Conservation (phyloP, 2,888 invertebrate species). For the Trypoxylon attenuatum region DNA sequence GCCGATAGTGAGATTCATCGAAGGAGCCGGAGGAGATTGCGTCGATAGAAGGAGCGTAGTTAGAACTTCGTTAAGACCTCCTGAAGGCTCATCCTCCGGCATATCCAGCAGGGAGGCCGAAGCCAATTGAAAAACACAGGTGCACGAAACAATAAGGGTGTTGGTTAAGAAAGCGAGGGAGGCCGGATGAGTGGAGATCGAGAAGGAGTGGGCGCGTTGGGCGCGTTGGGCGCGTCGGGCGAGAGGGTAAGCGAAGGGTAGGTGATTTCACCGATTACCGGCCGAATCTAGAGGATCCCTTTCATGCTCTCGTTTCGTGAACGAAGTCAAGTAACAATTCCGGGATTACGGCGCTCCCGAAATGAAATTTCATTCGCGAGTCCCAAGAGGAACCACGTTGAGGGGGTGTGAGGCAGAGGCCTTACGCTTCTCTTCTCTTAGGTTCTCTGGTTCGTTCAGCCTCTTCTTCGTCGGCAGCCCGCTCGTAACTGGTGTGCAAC, state of each 20-base stretch:
- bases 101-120: slow-evolving; percentile 20
- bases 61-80: slow-evolving; percentile 39
- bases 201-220: slow-evolving; percentile 1
- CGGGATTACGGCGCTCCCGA: slow-evolving; percentile 60
- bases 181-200: slow-evolving; percentile 17
- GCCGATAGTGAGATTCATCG: slow-evolving; percentile 20
- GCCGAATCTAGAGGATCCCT: slow-evolving; percentile 54
- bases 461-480: slow-evolving; percentile 21
- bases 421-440: slow-evolving; percentile 1
- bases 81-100: slow-evolving; percentile 32
- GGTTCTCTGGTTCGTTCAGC: slow-evolving; percentile 13
- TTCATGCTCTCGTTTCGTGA: slow-evolving; percentile 54
- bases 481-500: slow-evolving; percentile 35
- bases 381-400: slow-evolving; percentile 54
- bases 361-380: slow-evolving; percentile 66
- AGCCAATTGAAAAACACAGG: slow-evolving; percentile 55
- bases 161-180: slow-evolving; percentile 21
- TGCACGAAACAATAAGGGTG: slow-evolving; percentile 49
- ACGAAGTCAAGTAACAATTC: slow-evolving; percentile 67
- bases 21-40: slow-evolving; percentile 29
- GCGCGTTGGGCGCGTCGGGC: not conserved
- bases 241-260: slow-evolving; percentile 4
- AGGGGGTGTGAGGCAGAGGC: slow-evolving; percentile 21
- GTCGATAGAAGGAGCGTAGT: slow-evolving; percentile 33
- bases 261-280: slow-evolving; percentile 55